Base-by-base conservation (phyloP, 2,113 vertebrate genomes). In the Atractosteus spatula region DNA sequence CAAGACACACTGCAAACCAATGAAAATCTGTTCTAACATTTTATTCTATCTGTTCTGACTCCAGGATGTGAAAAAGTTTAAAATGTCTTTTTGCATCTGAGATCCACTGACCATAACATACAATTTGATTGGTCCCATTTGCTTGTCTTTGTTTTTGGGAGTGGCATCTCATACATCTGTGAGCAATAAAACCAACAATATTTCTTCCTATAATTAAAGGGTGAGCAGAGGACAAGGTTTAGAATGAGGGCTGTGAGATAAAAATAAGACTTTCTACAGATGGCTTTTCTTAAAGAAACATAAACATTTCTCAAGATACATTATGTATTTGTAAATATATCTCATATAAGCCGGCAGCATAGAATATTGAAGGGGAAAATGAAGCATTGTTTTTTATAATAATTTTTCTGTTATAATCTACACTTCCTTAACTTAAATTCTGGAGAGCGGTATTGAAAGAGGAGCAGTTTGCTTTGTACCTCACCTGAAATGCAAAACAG, bases 141-240 rank as follows among this genome's bases (percentile, higher is more conserved):
- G 42, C 41, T 68, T 66, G 55, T 57, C 70, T 74, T 81, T 78
- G 62, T 67, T 54, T 79, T 74, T 71, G 77, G 71, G 74, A 81
- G 79, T 66, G 80, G 76, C 71, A 69, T 7, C 45, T 55, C 41
- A 56, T 68, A 65, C 80, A 82, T 74, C 78, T 84, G 82, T 63
- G 66, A 66, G 76, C 76, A 72, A 78, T 82, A 82, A 79, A 80
- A 80, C 56, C 66, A 69, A 61, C 71, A 79, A 79, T 79, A 81
- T 82, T 74, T 75, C 74, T 68, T 65, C 54, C 74, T 64, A 71
- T 82, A 82, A 84, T 84, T 78, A 82, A 71, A 82, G 80, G 80
- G 70, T 73, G 74, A 54, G 42, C 17, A 29, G 73, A 66, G 62
- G 72, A 78, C 63, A 68, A 29, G 72, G 68, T 74, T 74, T 66